Evolutionary conservation across 2,888 invertebrate genomes (phyloP), one percentile per base, ranked within the genome.

Genomic region (Trypoxylon attenuatum): DNA sequence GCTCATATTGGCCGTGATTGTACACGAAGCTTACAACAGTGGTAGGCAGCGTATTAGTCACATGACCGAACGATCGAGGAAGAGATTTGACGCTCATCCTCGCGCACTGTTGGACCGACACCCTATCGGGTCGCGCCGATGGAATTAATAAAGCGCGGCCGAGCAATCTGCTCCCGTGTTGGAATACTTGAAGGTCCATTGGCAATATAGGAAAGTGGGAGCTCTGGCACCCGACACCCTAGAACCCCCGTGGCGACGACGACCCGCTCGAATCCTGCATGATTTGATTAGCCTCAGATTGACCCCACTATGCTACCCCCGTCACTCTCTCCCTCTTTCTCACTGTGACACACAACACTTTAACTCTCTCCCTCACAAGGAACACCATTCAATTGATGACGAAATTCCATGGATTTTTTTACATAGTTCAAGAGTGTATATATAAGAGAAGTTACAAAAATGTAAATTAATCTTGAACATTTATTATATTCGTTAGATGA

Each of bases 271-370:
- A 75, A 76, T 75, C 82, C 82, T 81, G 82, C 82, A 86, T 87
- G 84, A 87, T 87, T 87, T 85, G 87, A 87, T 87, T 87, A 87
- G 87, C 87, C 87, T 86, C 86, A 87, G 87, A 87, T 87, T 87
- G 86, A 86, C 86, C 87, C 86, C 82, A 80, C 77, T n/a, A 74
- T 70, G 76, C 63, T 53, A 56, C 59, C 69, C 55, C 59, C 59
- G 42, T 25, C 45, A 41, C 33, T 16, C 25, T 51, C 57, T 38
- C 55, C 21, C 10, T 33, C 49, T 29, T 49, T 42, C 57, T 47
- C 38, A 25, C 55, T 49, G 16, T 22, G 8, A 13, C 25, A n/a
- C 3, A n/a, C n/a, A n/a, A n/a, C 23, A 6, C 27, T n/a, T 27
- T 50, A 5, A 8, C 49, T 27, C 38, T 53, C 25, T 29, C 43